phyloP scores from a whole-genome alignment of 23 tunicate species.

The Halocynthia aurantium region DNA sequence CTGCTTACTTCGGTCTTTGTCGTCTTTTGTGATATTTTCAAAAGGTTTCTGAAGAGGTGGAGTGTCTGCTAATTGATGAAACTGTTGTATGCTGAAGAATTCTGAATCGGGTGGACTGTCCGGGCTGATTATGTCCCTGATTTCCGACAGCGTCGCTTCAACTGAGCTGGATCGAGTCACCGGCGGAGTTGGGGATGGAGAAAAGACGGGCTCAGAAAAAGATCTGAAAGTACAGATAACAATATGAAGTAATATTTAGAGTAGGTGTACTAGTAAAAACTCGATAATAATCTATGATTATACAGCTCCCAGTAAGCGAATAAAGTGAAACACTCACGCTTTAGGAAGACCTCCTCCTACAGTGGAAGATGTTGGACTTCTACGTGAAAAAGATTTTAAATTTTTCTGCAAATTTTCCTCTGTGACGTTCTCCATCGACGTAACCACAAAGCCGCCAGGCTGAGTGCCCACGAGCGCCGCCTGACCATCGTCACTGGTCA shows the following conservation, averaged over 20 bases:
- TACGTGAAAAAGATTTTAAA: too few species aligned
- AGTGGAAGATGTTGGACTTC: too few species aligned
- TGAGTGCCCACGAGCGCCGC: constrained; percentile 3
- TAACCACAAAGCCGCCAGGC: constrained; percentile 39
- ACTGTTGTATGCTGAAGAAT: constrained; percentile 16
- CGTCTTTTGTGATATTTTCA: too few species aligned
- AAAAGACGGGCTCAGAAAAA: constrained; percentile 1
- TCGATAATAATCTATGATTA: too few species aligned
- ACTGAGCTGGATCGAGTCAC: too few species aligned
- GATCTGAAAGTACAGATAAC: background rate
- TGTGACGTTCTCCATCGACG: constrained; percentile 32
- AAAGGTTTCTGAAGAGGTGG: too few species aligned
- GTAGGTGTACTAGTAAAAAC: too few species aligned
- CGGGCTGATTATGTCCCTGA: constrained; percentile 2
- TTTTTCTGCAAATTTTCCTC: background rate
- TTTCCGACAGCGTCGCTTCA: background rate
- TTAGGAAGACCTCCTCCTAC: too few species aligned
- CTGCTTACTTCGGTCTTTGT: too few species aligned
- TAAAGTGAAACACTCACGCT: too few species aligned
- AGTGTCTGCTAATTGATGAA: too few species aligned
- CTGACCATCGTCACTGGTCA: background rate
- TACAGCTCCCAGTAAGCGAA: too few species aligned
- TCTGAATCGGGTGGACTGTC: constrained; percentile 20
- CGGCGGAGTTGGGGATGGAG: background rate
- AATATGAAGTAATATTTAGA: background rate